Percentiles rank a stretch among this genome's conserved stretches.
These are phyloP conservation scores for Muscidifurax raptorellus DNA, from an alignment of 1,140 invertebrate species.

Conservation along the genomic window DNA sequence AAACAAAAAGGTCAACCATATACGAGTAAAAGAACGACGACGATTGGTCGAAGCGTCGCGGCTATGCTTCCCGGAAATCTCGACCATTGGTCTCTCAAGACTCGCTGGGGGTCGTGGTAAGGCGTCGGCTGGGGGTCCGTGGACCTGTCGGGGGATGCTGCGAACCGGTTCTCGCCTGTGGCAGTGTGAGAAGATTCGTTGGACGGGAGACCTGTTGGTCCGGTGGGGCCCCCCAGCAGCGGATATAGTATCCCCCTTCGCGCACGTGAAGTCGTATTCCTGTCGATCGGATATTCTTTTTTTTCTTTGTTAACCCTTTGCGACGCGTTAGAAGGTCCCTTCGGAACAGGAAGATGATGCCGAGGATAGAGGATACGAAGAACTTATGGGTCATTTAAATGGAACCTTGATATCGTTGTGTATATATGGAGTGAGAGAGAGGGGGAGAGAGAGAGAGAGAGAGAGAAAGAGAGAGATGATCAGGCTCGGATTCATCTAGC, in stretches of 20 bases:
- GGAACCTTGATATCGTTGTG: conserved; percentile 8
- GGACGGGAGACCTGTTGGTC: conserved; percentile 59
- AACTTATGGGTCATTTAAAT: conserved; percentile 62
- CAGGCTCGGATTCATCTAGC: background rate
- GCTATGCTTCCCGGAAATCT: conserved; percentile 59
- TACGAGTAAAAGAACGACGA: background rate
- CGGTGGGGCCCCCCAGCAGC: conserved; percentile 58
- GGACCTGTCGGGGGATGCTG: conserved; percentile 53
- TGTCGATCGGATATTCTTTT: background rate
- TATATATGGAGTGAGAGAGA: too few relatives aligned
- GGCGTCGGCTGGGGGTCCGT: conserved; percentile 61
- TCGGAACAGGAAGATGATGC: conserved; percentile 50
- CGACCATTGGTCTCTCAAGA: conserved; percentile 24
- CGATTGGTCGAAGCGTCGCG: conserved; percentile 54
- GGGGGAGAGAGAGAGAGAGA: too few relatives aligned
- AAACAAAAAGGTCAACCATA: background rate
- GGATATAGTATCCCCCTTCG: conserved; percentile 10
- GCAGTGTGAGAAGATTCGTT: conserved; percentile 76
- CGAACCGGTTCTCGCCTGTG: conserved; percentile 54
- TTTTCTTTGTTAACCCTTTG: conserved; percentile 5
- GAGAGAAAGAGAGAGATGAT: conserved; percentile 5
- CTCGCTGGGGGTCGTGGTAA: conserved; percentile 57
- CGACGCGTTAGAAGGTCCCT: background rate
- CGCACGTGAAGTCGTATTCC: background rate
- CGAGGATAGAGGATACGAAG: conserved; percentile 25